These are phyloP conservation scores for Bathynomus jamesi DNA, from an alignment of 1,140 invertebrate genomes.

Conservation along the genomic window DNA sequence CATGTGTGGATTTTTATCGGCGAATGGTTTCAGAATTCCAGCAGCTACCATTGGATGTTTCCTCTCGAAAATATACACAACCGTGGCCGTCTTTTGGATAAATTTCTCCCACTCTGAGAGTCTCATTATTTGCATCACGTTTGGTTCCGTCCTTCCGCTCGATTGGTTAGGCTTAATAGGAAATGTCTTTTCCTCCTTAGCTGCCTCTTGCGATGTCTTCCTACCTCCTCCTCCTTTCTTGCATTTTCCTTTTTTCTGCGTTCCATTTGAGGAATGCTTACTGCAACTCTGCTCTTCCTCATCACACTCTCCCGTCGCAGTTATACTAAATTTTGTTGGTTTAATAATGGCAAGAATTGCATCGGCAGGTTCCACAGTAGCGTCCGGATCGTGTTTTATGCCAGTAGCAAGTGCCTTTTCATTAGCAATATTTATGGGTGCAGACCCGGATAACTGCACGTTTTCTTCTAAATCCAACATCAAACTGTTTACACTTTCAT, in stretches of 20 bases:
- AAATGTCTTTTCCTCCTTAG: no score
- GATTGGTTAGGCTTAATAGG: conserved; percentile 3
- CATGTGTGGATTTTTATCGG: conserved; percentile 50
- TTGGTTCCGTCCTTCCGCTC: conserved; percentile 5
- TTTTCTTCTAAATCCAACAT: conserved; percentile 20
- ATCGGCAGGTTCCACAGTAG: no score
- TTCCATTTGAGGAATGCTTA: no score
- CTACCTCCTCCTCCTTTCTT: neutral
- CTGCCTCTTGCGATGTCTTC: neutral
- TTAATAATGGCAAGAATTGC: no score
- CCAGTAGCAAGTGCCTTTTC: no score
- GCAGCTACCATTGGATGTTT: conserved; percentile 57
- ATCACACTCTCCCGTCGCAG: no score
- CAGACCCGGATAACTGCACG: no score
- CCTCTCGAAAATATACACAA: conserved; percentile 48
- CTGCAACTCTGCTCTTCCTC: no score
- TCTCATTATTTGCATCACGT: conserved; percentile 26
- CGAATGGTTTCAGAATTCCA: conserved; percentile 56
- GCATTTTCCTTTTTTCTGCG: neutral
- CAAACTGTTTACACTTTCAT: conserved; percentile 30
- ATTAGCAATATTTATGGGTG: no score
- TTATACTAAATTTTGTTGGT: no score
- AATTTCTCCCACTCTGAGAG: conserved; percentile 38
- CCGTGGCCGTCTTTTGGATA: conserved; percentile 43
- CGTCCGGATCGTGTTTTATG: no score